Evolutionary conservation across 2,888 invertebrate genomes (phyloP), one percentile per base, ranked within the genome.

Genomic region (Hirtodrosophila duncani): DNA sequence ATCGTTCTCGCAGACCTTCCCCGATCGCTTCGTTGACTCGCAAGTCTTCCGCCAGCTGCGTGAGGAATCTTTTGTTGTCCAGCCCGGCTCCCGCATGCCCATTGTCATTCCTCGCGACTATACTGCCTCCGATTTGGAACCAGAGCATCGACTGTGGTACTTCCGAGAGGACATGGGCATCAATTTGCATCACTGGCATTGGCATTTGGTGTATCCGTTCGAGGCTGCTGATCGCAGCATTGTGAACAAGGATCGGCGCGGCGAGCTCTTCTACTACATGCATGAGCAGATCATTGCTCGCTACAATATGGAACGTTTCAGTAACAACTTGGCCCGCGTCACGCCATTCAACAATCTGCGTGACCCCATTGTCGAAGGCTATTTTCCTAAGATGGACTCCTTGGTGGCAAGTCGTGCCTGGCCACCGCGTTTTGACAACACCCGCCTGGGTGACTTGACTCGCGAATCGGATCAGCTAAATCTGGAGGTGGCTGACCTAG

Each of bases 331-430:
- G 71, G 82, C 88, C 0, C 90, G 92, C 0, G 91, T 91, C 1
- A 87, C 87, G 16, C 89, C 92, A 0, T 90, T 89, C 65, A 89
- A 89, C 63, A 90, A 94, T 83, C 90, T 92, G 85, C 88, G 91
- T 1, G 89, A 90, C 2, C 91, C 93, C 8, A 92, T 95, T 63
- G 84, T 85, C 0, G 94, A 95, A 83, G 95, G 91, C 0, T 95
- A 95, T 85, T 95, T 94, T 88, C 93, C 94, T 3, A 95, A 95
- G 86, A 87, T 95, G 82, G 93, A 94, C 86, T 93, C 93, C 1
- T 88, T 92, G 63, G 92, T 94, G 3, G 90, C 94, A 14, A 92
- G 92, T 71, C 88, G 93, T 0, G 88, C 91, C 1, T 94, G 93
- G 92, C 93, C 94, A 0, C 90, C 93, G 0, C 89, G 94, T 67